Conservation (phyloP, 1,140 invertebrate species). For the Cardiocondyla obscurior region DNA sequence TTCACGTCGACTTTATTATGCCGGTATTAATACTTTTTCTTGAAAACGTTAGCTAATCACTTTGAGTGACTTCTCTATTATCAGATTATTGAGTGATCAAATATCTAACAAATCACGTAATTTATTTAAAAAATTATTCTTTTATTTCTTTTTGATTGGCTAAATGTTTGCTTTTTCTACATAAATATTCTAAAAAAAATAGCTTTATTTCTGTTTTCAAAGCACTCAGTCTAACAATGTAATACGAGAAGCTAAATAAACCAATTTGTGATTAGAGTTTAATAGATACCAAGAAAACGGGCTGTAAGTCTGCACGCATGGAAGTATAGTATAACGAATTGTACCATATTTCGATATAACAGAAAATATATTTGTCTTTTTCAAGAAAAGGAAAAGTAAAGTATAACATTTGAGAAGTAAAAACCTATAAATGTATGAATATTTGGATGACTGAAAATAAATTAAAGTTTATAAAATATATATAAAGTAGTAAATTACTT, state of each 20-base stretch:
- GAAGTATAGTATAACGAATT: background rate
- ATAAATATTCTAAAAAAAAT: background rate
- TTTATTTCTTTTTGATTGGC: background rate
- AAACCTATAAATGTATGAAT: background rate
- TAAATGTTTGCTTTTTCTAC: background rate
- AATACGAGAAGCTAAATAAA: background rate
- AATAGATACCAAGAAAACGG: background rate
- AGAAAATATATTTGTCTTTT: background rate
- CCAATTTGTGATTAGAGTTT: background rate
- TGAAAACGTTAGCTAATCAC: background rate
- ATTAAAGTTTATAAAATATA: background rate
- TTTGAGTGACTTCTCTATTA: background rate
- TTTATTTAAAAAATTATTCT: too few relatives aligned
- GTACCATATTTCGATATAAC: background rate
- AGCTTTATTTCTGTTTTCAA: background rate
- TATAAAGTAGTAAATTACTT: background rate
- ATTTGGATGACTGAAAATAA: constrained; percentile 6
- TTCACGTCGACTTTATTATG: constrained; percentile 4
- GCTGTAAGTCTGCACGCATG: background rate
- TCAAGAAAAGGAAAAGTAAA: background rate
- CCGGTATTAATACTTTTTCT: background rate
- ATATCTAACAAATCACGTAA: too few relatives aligned
- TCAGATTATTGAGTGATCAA: background rate
- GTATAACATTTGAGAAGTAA: background rate
- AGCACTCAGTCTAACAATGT: background rate